Conservation (phyloP, 92 coral and sea anemone genomes). For the Heteractis magnifica region DNA sequence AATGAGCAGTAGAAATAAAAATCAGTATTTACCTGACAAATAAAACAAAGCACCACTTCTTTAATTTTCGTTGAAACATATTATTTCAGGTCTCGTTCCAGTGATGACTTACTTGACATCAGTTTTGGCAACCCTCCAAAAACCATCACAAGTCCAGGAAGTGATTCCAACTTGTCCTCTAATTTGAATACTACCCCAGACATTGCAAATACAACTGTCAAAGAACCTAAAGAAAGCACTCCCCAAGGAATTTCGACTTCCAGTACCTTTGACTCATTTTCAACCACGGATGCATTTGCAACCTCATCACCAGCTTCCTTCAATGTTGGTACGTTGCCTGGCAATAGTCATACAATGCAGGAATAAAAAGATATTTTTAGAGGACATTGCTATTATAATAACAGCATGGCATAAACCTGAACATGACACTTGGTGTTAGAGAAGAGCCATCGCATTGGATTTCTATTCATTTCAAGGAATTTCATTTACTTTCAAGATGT, state of each 20-base stretch:
- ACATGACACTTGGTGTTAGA: too few relatives aligned
- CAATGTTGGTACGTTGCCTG: slow-evolving; percentile 11
- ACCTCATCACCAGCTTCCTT: slow-evolving; percentile 17
- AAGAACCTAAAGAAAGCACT: background rate
- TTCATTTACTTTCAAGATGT: too few relatives aligned
- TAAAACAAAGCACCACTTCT: background rate
- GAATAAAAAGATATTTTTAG: too few relatives aligned
- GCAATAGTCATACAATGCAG: too few relatives aligned
- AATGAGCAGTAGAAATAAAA: too few relatives aligned
- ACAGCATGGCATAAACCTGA: too few relatives aligned
- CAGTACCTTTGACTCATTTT: slow-evolving; percentile 22
- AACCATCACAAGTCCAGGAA: slow-evolving; percentile 45
- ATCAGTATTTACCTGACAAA: too few relatives aligned
- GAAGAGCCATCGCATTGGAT: too few relatives aligned
- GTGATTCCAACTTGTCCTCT: slow-evolving; percentile 44
- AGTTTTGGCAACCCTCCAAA: slow-evolving; percentile 61
- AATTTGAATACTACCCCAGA: slow-evolving; percentile 5
- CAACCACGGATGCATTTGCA: background rate
- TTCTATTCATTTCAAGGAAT: too few relatives aligned
- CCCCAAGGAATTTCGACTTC: background rate
- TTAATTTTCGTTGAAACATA: background rate
- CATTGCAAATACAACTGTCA: background rate
- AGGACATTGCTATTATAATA: too few relatives aligned
- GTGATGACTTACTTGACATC: slow-evolving; percentile 82
- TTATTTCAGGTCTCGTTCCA: slow-evolving; percentile 64